Evolutionary conservation across 2,888 invertebrate genomes (phyloP).

Genomic region (Patella pellucida): DNA sequence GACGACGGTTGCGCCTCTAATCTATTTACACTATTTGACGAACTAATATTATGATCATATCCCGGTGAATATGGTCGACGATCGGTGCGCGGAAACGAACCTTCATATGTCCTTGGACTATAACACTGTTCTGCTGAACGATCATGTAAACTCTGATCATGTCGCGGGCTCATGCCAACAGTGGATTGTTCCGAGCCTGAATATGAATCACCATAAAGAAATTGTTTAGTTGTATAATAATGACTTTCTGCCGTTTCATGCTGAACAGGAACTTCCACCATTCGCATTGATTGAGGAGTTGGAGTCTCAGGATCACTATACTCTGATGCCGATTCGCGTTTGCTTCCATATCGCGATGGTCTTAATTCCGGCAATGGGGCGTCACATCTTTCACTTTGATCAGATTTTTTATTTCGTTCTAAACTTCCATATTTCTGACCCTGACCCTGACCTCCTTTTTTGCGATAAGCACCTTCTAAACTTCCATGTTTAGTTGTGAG

Average conservation of each 20-base stretch:
- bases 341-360: conserved; percentile 56
- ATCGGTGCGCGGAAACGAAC: conserved; percentile 25
- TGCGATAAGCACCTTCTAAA: conserved; percentile 58
- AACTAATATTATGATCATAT: conserved; percentile 18
- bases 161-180: background rate
- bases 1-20: conserved; percentile 42
- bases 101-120: conserved; percentile 58
- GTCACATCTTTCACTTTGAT: conserved; percentile 39
- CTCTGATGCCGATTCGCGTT: conserved; percentile 55
- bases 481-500: conserved; percentile 58
- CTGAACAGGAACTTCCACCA: conserved; percentile 52
- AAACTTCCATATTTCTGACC: conserved; percentile 48
- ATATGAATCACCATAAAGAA: conserved; percentile 8
- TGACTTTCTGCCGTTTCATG: conserved; percentile 39
- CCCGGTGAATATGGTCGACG: conserved; percentile 24
- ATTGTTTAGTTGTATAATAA: conserved; percentile 10
- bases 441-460: conserved; percentile 21
- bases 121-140: conserved; percentile 48
- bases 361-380: conserved; percentile 39
- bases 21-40: conserved; percentile 33
- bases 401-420: conserved; percentile 47
- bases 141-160: background rate
- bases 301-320: conserved; percentile 37
- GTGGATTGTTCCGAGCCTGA: background rate
- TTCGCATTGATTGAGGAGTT: conserved; percentile 20